Conservation (phyloP, 2,888 invertebrate species). For the Carpatolechia fugitivella region DNA sequence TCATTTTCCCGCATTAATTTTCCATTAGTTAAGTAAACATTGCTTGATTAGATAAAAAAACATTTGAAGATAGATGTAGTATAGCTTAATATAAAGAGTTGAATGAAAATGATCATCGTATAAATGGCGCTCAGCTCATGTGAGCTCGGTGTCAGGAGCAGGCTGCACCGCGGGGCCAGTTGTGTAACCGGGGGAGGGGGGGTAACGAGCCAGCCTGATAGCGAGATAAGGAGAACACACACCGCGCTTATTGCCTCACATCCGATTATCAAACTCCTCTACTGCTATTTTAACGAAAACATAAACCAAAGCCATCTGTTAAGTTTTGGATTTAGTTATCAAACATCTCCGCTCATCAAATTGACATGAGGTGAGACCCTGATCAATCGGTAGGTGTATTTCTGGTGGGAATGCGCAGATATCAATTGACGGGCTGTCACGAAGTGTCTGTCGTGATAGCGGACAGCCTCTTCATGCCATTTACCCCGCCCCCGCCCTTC, state of each 20-base stretch:
- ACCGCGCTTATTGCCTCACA: constrained; percentile 10
- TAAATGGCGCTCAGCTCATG: not conserved
- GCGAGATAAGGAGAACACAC: constrained; percentile 21
- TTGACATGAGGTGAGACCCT: too few species aligned
- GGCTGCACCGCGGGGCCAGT: not conserved
- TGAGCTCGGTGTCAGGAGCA: not conserved
- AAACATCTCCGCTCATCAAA: too few species aligned
- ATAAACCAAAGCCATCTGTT: not conserved
- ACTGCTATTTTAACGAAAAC: not conserved
- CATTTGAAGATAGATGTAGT: too few species aligned
- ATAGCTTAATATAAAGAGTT: too few species aligned
- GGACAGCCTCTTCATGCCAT: constrained; percentile 2
- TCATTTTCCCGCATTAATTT: too few species aligned
- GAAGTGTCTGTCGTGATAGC: not conserved
- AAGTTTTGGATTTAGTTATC: too few species aligned
- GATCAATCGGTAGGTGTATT: not conserved
- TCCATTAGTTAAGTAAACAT: too few species aligned
- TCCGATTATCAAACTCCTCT: not conserved
- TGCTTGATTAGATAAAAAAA: too few species aligned
- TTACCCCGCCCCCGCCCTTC: too few species aligned
- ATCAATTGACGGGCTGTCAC: constrained; percentile 1
- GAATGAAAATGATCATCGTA: too few species aligned
- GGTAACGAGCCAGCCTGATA: constrained; percentile 15
- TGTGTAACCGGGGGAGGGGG: constrained; percentile 7
- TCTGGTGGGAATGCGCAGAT: not conserved